Conservation (phyloP, 2,113 vertebrate species). For the Cichladusa arquata region DNA sequence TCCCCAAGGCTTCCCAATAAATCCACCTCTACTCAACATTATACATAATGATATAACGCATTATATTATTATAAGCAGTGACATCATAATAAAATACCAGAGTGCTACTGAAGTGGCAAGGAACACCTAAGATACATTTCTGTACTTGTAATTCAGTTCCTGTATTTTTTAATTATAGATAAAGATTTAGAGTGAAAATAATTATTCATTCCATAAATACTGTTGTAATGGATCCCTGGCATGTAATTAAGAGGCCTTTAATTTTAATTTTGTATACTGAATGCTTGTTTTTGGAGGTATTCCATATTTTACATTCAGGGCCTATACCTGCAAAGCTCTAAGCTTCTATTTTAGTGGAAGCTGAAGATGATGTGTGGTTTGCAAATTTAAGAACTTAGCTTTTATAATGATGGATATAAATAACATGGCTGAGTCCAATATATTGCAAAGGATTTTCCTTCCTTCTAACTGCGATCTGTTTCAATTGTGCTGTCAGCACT, state of each 20-base stretch:
- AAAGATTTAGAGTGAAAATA: slow-evolving; percentile 64
- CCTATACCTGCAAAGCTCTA: neutral
- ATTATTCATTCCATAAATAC: slow-evolving; percentile 39
- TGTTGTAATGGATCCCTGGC: slow-evolving; percentile 8
- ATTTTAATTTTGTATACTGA: slow-evolving; percentile 46
- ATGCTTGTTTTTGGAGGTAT: neutral
- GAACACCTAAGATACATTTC: slow-evolving; percentile 45
- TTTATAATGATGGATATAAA: neutral
- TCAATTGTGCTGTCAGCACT: neutral
- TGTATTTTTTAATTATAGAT: slow-evolving; percentile 60
- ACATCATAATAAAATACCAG: slow-evolving; percentile 36
- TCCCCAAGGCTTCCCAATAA: slow-evolving; percentile 39
- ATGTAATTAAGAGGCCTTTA: slow-evolving; percentile 56
- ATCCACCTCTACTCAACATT: slow-evolving; percentile 23
- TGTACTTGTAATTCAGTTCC: slow-evolving; percentile 29
- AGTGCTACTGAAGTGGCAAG: slow-evolving; percentile 25
- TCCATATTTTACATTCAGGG: neutral
- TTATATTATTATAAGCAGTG: slow-evolving; percentile 28
- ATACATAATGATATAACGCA: slow-evolving; percentile 44
- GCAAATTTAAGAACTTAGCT: neutral
- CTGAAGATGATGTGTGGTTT: neutral
- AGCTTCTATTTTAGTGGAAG: neutral
- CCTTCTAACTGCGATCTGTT: neutral
- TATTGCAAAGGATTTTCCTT: neutral
- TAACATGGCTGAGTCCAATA: neutral